phyloP scores from a whole-genome alignment of 1,140 invertebrate genomes.

The Drosophila insularis region DNA sequence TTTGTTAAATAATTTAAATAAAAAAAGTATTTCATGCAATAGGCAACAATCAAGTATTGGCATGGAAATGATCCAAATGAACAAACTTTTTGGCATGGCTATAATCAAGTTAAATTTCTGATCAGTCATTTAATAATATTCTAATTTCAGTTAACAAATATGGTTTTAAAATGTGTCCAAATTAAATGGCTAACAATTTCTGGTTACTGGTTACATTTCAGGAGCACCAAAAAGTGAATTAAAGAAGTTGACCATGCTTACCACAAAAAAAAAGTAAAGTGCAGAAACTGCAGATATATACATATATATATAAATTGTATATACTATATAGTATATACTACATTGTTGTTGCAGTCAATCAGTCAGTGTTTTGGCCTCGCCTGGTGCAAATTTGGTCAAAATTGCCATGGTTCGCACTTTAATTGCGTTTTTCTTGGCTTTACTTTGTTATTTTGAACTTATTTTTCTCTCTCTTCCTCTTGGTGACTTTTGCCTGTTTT shows the following conservation, averaged over 20 bases:
- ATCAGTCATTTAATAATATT: too few relatives aligned
- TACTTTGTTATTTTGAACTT: conserved; percentile 23
- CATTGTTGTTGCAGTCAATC: conserved; percentile 15
- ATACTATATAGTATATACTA: conserved; percentile 3
- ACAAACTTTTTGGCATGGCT: too few relatives aligned
- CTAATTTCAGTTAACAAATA: too few relatives aligned
- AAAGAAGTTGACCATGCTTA: conserved; percentile 59
- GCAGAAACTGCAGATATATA: conserved; percentile 16
- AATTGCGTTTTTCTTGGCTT: conserved; percentile 57
- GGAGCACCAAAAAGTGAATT: not conserved
- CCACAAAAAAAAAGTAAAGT: conserved; percentile 30
- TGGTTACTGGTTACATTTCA: too few relatives aligned
- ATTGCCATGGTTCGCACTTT: conserved; percentile 51
- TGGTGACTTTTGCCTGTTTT: conserved; percentile 2
- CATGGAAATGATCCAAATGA: too few relatives aligned
- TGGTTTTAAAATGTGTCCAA: too few relatives aligned
- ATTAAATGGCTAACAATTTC: too few relatives aligned
- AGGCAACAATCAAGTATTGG: too few relatives aligned
- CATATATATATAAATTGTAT: not conserved
- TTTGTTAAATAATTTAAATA: too few relatives aligned
- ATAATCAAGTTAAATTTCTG: too few relatives aligned
- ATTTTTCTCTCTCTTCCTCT: not conserved
- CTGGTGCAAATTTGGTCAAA: conserved; percentile 57
- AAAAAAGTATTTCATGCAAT: too few relatives aligned
- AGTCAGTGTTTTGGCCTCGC: not conserved